Evolutionary conservation across 2,113 vertebrate genomes (phyloP).

Genomic region (Lamprologus tigripictilis): DNA sequence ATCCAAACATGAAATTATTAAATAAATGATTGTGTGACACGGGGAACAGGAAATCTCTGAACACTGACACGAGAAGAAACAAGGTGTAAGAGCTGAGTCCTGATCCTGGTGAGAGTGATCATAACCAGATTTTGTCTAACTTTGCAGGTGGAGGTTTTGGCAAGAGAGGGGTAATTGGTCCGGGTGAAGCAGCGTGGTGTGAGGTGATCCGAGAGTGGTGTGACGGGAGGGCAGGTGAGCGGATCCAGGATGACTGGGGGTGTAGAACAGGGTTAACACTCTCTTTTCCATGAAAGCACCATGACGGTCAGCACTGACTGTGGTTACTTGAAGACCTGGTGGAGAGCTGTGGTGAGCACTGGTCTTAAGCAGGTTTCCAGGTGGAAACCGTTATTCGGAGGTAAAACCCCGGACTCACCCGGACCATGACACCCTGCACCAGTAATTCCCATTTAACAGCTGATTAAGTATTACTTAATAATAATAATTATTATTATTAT

Average conservation of each 20-base stretch:
- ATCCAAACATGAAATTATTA: not conserved
- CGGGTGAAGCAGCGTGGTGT: not conserved
- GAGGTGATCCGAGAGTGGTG: not conserved
- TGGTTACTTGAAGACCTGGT: not conserved
- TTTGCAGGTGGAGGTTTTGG: not conserved
- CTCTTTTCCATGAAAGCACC: not conserved
- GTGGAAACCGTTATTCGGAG: not conserved
- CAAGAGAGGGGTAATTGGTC: not conserved
- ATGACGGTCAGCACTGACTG: not conserved
- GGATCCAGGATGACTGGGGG: not conserved
- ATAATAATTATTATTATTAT: rapidly evolving
- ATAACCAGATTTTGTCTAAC: not conserved
- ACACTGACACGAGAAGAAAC: not conserved
- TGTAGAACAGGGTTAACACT: not conserved
- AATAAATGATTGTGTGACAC: not conserved
- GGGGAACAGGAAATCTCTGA: not conserved
- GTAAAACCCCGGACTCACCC: not conserved
- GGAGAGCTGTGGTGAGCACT: not conserved
- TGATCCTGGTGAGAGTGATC: not conserved
- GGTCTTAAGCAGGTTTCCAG: not conserved
- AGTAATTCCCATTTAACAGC: not conserved
- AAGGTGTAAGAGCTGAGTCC: not conserved
- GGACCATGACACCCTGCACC: not conserved
- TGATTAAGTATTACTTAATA: not conserved
- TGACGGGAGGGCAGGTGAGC: not conserved